Evolutionary conservation across 2,888 invertebrate species (phyloP).

Genomic region (Tortrix viridana): DNA sequence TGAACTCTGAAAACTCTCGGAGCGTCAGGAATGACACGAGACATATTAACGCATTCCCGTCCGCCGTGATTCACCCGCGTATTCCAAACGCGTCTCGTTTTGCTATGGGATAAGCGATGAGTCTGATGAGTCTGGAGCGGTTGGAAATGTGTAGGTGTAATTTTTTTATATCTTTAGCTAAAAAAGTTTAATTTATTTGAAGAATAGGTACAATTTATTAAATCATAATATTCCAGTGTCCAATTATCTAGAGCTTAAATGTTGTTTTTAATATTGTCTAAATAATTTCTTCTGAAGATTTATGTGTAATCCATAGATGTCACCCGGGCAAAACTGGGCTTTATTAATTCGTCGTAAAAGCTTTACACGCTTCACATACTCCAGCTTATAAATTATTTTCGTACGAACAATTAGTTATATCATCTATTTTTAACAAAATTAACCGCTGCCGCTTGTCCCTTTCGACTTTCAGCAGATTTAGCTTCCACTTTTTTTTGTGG

Average conservation of each 20-base stretch:
- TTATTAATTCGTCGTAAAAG: too few relatives aligned
- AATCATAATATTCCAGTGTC: too few relatives aligned
- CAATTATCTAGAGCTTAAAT: too few relatives aligned
- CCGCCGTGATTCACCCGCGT: slow-evolving; percentile 74
- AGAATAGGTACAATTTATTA: too few relatives aligned
- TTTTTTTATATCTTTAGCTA: too few relatives aligned
- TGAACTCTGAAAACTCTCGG: slow-evolving; percentile 42
- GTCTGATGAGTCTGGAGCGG: background rate
- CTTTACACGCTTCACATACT: too few relatives aligned
- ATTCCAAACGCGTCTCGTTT: slow-evolving; percentile 63
- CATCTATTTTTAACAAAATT: background rate
- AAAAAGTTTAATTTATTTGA: too few relatives aligned
- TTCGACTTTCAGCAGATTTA: slow-evolving; percentile 1
- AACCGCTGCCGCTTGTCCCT: slow-evolving; percentile 10
- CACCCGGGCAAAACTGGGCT: too few relatives aligned
- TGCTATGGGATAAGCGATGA: slow-evolving; percentile 41
- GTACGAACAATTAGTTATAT: background rate
- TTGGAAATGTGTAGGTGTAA: background rate
- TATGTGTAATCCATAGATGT: too few relatives aligned
- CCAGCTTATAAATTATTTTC: background rate
- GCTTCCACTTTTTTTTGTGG: slow-evolving; percentile 45
- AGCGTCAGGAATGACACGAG: slow-evolving; percentile 56
- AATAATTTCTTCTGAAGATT: too few relatives aligned
- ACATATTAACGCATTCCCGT: slow-evolving; percentile 79
- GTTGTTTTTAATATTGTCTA: too few relatives aligned